Evolutionary conservation across 2,113 vertebrate species (phyloP), one percentile per base, ranked within the genome.

Genomic region (Phodopus roborovskii): DNA sequence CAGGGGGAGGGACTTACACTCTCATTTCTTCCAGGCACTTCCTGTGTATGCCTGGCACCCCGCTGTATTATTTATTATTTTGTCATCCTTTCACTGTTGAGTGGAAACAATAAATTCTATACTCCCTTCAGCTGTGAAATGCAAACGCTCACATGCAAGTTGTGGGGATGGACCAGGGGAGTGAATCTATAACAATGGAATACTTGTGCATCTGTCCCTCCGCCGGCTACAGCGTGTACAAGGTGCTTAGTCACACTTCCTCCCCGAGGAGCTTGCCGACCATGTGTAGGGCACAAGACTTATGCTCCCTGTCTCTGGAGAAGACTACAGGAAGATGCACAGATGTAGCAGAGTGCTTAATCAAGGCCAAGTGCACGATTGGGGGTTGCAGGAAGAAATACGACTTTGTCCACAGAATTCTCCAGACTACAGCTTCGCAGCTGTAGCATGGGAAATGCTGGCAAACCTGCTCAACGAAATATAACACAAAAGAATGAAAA

Each of bases 301-400:
- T 30, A 33, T 4, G 50, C 84, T 95, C 86, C 1, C 26, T 33
- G 22, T 93, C 95, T 64, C 88, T 88, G 11, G 93, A 96, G 97
- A 95, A 45, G 36, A 75, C 50, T 88, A 53, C 50, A 68, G 62
- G 85, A 84, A 96, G 50, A 22, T 71, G 64, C 78, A 50, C 85
- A 92, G 88, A 90, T 91, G 64, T 58, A 60, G 48, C 0, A 66
- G 26, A 53, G 70, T 84, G 45, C 22, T 75, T 90, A 94, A 93
- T 58, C 86, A 92, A 66, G 28, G 24, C 53, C 66, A 87, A 39
- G 79, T 42, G 74, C 20, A 56, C 7, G 13, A 28, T 77, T 77
- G 42, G 11, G 22, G 62, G 50, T 56, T 56, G 42, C 28, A 20
- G 22, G 79, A 87, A 92, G 60, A 83, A 92, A 87, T 68, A 95